phyloP scores from a whole-genome alignment of 2,888 invertebrate species.

The Mermis nigrescens region DNA sequence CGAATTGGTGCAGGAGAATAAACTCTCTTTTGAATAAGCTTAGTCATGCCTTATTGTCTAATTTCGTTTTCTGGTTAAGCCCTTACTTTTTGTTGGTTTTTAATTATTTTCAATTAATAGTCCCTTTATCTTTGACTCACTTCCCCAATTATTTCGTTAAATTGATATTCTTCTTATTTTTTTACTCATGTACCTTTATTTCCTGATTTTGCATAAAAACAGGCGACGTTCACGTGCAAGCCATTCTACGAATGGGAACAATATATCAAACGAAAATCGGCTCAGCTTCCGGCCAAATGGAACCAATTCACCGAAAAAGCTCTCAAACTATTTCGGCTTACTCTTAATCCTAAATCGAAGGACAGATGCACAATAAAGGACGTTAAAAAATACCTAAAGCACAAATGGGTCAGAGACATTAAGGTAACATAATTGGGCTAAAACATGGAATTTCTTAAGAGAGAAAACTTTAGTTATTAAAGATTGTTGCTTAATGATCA shows the following conservation, averaged over 20 bases:
- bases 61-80: too few species aligned
- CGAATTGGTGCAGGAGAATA: too few species aligned
- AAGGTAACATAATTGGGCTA: conserved; percentile 1
- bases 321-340: conserved; percentile 71
- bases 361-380: conserved; percentile 46
- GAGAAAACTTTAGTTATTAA: too few species aligned
- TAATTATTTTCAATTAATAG: too few species aligned
- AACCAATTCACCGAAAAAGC: conserved; percentile 71
- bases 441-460: too few species aligned
- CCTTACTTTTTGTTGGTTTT: too few species aligned
- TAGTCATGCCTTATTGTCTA: too few species aligned
- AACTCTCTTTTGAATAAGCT: too few species aligned
- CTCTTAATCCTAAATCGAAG: conserved; percentile 62
- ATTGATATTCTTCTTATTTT: too few species aligned
- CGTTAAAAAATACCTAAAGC: conserved; percentile 52
- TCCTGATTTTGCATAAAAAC: conserved; percentile 83
- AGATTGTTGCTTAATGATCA: too few species aligned
- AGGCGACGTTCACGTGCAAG: conserved; percentile 68
- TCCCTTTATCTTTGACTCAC: too few species aligned
- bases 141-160: too few species aligned
- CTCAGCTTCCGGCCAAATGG: conserved; percentile 39
- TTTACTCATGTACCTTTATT: conserved; percentile 39
- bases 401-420: conserved; percentile 59
- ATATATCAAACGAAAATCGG: conserved; percentile 46
- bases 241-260: conserved; percentile 60